Conservation (phyloP, 2,113 vertebrate genomes). For the Haplochromis burtoni region DNA sequence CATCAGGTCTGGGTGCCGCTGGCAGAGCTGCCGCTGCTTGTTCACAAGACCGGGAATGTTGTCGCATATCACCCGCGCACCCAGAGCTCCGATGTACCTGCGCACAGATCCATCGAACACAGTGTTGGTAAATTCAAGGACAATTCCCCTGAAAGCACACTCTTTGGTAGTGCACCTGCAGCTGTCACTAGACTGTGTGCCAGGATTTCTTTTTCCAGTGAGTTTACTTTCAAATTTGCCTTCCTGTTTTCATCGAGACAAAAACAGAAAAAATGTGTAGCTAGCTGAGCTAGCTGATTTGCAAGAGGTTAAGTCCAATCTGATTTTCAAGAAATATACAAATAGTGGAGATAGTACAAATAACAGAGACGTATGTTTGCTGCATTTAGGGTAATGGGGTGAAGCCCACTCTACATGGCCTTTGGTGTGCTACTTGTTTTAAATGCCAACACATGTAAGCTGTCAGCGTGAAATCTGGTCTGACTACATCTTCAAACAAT, state of each 20-base stretch:
- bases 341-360: background rate
- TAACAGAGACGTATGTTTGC: background rate
- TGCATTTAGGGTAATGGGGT: rapidly evolving
- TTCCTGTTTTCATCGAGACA: background rate
- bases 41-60: conserved; percentile 97
- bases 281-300: background rate
- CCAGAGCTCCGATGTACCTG: conserved; percentile 97
- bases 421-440: background rate
- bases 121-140: background rate
- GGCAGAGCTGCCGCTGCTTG: conserved; percentile 95
- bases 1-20: conserved; percentile 95
- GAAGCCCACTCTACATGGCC: background rate
- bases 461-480: background rate
- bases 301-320: background rate
- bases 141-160: rapidly evolving
- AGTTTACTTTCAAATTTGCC: background rate
- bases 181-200: background rate
- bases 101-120: background rate
- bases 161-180: background rate
- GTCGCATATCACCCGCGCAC: conserved; percentile 92
- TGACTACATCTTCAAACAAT: background rate
- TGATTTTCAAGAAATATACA: background rate
- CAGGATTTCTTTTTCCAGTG: background rate
- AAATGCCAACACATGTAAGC: background rate
- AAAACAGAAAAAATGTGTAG: background rate